Percentiles rank a stretch among this genome's conserved stretches.
These are phyloP conservation scores for Galendromus occidentalis DNA, from an alignment of 1,140 invertebrate species.

Conservation along the genomic window DNA sequence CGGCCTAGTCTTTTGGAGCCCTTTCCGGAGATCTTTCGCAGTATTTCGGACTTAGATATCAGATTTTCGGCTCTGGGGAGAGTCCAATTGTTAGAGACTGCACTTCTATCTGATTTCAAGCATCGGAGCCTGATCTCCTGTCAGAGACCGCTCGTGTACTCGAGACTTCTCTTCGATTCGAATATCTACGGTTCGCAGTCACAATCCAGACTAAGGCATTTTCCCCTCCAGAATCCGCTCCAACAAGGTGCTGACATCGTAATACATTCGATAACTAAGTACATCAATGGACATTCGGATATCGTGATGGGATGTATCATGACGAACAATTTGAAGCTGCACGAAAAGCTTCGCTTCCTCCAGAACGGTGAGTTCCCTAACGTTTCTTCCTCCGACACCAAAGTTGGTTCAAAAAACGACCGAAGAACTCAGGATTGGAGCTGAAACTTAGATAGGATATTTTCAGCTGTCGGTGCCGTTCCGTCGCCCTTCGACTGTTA, in stretches of 20 bases:
- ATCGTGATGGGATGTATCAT: constrained; percentile 83
- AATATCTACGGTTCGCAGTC: neutral
- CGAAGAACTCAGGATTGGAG: no score
- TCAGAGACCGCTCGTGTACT: no score
- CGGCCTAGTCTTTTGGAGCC: no score
- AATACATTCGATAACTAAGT: constrained; percentile 86
- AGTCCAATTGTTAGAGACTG: no score
- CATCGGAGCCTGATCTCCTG: no score
- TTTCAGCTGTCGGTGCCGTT: constrained; percentile 55
- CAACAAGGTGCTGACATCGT: constrained; percentile 75
- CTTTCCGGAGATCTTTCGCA: no score
- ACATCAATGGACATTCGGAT: constrained; percentile 95
- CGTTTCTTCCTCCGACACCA: neutral
- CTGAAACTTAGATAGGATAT: neutral
- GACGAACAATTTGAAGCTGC: constrained; percentile 48
- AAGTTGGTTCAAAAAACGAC: neutral
- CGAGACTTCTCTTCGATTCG: no score
- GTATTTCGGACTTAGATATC: no score
- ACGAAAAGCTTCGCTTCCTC: constrained; percentile 51
- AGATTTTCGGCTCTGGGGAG: no score
- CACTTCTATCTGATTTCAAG: no score
- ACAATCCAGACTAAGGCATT: neutral
- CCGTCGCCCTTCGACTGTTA: constrained; percentile 93
- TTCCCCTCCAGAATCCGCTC: constrained; percentile 52
- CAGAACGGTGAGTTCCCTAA: constrained; percentile 53